phyloP scores from a whole-genome alignment of 1,140 invertebrate genomes.

The Pogonus chalceus region DNA sequence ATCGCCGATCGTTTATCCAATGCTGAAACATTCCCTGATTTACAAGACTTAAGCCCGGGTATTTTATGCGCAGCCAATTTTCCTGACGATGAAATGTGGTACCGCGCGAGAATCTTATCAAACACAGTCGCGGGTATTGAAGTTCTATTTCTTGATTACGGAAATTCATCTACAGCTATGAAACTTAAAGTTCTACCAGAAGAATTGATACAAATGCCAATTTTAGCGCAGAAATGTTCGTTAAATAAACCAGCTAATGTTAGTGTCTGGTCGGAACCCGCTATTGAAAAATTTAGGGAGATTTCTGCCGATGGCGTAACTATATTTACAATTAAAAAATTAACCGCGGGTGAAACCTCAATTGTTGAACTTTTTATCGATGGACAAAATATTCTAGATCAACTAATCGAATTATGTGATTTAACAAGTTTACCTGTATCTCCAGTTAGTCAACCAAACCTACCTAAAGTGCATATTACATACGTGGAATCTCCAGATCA shows the following conservation, averaged over 20 bases:
- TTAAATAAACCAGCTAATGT: conserved; percentile 49
- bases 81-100: conserved; percentile 58
- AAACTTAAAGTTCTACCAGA: conserved; percentile 51
- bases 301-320: conserved; percentile 51
- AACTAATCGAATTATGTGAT: conserved; percentile 36
- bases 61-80: conserved; percentile 57
- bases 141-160: conserved; percentile 64
- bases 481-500: conserved; percentile 46
- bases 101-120: conserved; percentile 53
- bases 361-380: conserved; percentile 51
- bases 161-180: conserved; percentile 51
- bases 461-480: conserved; percentile 39
- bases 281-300: conserved; percentile 52
- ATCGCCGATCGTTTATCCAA: conserved; percentile 46
- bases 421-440: conserved; percentile 25
- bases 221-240: conserved; percentile 51
- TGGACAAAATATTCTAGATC: conserved; percentile 47
- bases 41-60: conserved; percentile 41
- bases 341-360: conserved; percentile 52
- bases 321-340: conserved; percentile 50
- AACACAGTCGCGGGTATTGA: conserved; percentile 44
- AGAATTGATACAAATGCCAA: conserved; percentile 46
- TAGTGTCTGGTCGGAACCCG: conserved; percentile 48
- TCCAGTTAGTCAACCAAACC: conserved; percentile 24
- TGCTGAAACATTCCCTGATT: conserved; percentile 42